Percentiles rank a stretch among this genome's conserved stretches.
These are phyloP conservation scores for Argyrosomus regius DNA, from an alignment of 2,797 vertebrate genomes.

Conservation along the genomic window DNA sequence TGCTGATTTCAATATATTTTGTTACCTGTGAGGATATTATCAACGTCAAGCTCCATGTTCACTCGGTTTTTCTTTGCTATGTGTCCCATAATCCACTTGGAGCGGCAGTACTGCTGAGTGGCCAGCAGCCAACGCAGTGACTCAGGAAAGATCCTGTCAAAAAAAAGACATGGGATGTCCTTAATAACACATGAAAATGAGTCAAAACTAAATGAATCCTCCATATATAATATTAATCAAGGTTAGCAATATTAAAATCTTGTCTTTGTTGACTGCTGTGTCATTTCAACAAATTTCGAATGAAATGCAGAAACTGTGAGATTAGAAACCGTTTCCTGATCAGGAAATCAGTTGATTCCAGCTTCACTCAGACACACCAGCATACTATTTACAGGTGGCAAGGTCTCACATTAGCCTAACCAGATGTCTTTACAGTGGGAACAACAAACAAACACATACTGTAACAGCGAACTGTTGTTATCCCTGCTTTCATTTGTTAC, in stretches of 20 bases:
- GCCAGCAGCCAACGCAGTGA: constrained; percentile 97
- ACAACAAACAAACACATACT: constrained; percentile 24
- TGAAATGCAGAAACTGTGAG: constrained; percentile 5
- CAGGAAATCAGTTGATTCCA: neutral
- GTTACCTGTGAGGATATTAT: constrained; percentile 92
- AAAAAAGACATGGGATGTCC: constrained; percentile 48
- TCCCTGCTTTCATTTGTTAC: constrained; percentile 9
- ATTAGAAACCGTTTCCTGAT: neutral
- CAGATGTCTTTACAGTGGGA: constrained; percentile 8
- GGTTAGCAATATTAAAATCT: neutral
- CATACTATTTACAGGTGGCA: neutral
- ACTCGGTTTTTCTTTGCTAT: constrained; percentile 91
- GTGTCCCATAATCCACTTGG: constrained; percentile 92
- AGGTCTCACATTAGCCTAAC: neutral
- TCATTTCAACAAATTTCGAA: constrained; percentile 9
- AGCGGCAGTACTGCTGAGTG: constrained; percentile 93
- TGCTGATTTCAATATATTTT: too few species aligned
- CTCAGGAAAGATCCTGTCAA: constrained; percentile 95
- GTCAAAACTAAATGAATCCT: constrained; percentile 1
- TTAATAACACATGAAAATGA: constrained; percentile 48
- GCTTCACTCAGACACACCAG: constrained; percentile 12
- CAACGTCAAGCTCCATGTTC: constrained; percentile 86
- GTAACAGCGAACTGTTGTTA: constrained; percentile 8
- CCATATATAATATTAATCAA: constrained; percentile 3
- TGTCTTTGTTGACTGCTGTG: neutral